These are phyloP conservation scores for Cathartes aura DNA, from an alignment of 2,113 vertebrate genomes.

Conservation along the genomic window DNA sequence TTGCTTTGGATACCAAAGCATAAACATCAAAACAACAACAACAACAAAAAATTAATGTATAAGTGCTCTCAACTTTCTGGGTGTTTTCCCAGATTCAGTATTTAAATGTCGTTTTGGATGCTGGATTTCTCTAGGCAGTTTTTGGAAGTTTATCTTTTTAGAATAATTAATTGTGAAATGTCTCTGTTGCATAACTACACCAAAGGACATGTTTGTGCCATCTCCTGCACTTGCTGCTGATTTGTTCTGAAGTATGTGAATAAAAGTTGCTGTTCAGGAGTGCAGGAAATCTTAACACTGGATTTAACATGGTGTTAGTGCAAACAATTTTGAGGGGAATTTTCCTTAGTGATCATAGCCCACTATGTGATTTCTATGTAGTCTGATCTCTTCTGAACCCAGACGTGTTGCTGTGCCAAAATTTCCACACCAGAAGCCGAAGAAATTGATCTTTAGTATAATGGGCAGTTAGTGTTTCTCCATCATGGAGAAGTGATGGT, in stretches of 20 bases:
- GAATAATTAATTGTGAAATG: conserved; percentile 48
- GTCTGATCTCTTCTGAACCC: background rate
- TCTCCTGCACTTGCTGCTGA: background rate
- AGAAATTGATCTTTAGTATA: background rate
- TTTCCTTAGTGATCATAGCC: background rate
- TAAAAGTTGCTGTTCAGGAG: background rate
- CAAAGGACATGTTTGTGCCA: background rate
- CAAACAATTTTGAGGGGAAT: fast-evolving
- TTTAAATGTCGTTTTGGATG: background rate
- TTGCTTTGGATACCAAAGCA: background rate
- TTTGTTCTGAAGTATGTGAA: background rate
- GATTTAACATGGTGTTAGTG: background rate
- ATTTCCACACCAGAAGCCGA: background rate
- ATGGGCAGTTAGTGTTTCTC: background rate
- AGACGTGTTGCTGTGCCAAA: background rate
- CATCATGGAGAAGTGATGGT: background rate
- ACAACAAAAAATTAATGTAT: background rate
- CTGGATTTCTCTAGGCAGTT: background rate
- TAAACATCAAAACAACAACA: background rate
- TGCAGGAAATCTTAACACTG: background rate
- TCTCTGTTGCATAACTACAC: conserved; percentile 18
- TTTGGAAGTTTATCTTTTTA: background rate
- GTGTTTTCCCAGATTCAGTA: background rate
- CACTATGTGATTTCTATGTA: background rate
- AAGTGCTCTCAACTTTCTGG: background rate